Evolutionary conservation across 2,113 vertebrate species (phyloP).

Genomic region (Lepus timidus): DNA sequence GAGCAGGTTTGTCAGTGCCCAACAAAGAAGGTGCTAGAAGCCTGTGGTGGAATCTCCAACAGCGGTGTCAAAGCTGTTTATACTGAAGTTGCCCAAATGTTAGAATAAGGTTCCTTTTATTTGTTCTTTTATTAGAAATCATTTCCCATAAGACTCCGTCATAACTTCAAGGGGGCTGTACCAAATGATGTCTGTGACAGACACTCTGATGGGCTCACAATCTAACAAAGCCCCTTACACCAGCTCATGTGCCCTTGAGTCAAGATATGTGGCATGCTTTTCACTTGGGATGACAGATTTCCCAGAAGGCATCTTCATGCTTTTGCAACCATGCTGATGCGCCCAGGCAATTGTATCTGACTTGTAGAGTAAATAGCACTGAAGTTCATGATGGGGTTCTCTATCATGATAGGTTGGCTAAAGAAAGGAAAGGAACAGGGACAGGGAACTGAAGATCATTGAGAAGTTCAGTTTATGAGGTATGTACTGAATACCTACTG

Average conservation of each 20-base stretch:
- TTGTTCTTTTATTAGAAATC: slow-evolving; percentile 36
- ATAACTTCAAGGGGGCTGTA: background rate
- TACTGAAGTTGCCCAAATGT: background rate
- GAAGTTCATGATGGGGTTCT: background rate
- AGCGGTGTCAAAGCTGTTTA: background rate
- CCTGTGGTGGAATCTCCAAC: background rate
- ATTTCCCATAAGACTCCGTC: background rate
- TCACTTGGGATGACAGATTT: slow-evolving; percentile 19
- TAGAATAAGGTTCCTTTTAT: background rate
- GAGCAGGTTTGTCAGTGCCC: background rate
- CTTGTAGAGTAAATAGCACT: background rate
- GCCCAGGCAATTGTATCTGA: background rate
- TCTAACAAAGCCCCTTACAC: background rate
- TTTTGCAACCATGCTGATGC: background rate
- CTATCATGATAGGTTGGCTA: background rate
- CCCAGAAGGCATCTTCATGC: background rate
- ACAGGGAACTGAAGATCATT: background rate
- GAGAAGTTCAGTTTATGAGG: background rate
- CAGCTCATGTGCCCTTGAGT: background rate
- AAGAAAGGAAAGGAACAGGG: slow-evolving; percentile 1
- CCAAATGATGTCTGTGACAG: background rate
- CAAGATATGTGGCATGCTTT: background rate
- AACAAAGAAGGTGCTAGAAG: background rate
- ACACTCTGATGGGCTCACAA: background rate
- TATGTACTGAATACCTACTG: background rate